These are phyloP conservation scores for Harpegnathos saltator DNA, from an alignment of 1,140 invertebrate genomes.

Conservation along the genomic window DNA sequence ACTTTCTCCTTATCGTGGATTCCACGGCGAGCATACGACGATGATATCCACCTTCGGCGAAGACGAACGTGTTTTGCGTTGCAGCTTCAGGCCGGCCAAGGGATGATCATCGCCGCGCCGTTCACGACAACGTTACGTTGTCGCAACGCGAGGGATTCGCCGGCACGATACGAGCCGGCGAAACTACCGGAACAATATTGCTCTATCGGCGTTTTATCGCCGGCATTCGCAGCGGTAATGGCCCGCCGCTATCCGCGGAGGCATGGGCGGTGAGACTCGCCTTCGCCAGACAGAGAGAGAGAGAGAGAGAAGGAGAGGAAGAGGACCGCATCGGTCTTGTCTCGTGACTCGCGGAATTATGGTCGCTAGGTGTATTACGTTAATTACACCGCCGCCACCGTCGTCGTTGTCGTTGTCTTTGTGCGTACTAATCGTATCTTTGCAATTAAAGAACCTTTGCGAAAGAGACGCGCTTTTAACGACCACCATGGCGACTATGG, in stretches of 20 bases:
- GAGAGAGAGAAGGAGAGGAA: no score
- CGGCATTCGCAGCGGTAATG: conserved; percentile 30
- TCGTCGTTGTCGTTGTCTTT: neutral
- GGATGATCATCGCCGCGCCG: neutral
- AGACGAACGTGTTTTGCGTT: neutral
- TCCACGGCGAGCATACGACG: neutral
- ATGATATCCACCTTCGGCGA: neutral
- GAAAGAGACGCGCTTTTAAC: conserved; percentile 38
- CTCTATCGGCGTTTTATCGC: conserved; percentile 53
- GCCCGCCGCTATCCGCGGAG: neutral
- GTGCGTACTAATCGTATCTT: conserved; percentile 45
- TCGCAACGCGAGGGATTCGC: neutral
- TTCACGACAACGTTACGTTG: no score
- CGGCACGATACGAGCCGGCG: neutral
- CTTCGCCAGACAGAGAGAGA: neutral
- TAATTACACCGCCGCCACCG: conserved; percentile 41
- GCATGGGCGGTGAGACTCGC: neutral
- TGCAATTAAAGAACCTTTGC: conserved; percentile 46
- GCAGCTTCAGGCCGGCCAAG: no score
- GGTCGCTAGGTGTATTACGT: conserved; percentile 32
- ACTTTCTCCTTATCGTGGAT: conserved; percentile 12
- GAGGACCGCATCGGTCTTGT: neutral
- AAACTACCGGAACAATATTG: conserved; percentile 51
- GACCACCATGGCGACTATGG: neutral
- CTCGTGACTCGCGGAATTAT: conserved; percentile 29